These are phyloP conservation scores for Choloepus hoffmanni DNA, from an alignment of 2,113 vertebrate genomes.

Conservation along the genomic window DNA sequence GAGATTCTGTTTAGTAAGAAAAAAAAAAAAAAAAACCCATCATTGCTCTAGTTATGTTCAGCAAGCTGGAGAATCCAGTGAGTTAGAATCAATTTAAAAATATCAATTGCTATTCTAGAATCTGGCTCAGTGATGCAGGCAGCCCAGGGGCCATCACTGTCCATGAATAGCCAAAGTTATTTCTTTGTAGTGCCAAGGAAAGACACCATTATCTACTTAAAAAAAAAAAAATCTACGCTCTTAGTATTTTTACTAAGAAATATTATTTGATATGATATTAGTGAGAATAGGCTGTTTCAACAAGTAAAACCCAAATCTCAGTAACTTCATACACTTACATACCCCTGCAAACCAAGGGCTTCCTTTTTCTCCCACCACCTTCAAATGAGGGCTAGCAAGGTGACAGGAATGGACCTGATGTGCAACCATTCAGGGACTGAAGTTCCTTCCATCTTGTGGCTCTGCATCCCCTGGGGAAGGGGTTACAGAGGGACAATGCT, in stretches of 20 bases:
- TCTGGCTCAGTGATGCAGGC: background rate
- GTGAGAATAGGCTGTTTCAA: background rate
- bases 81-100: slow-evolving; percentile 36
- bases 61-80: slow-evolving; percentile 9
- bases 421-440: background rate
- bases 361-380: background rate
- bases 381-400: background rate
- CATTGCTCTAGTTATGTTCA: background rate
- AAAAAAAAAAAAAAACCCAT: background rate
- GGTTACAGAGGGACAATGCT: background rate
- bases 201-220: background rate
- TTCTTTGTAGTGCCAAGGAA: background rate
- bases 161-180: background rate
- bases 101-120: background rate
- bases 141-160: background rate
- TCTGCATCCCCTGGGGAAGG: background rate
- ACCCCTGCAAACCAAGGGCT: background rate
- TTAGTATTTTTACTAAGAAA: slow-evolving; percentile 8
- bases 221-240: background rate
- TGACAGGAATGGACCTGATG: background rate
- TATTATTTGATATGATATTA: background rate
- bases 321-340: background rate
- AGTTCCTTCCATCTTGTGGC: background rate
- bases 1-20: background rate
- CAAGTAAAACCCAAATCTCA: background rate